These are phyloP conservation scores for Merluccius polli DNA, from an alignment of 2,797 vertebrate genomes.

Conservation along the genomic window DNA sequence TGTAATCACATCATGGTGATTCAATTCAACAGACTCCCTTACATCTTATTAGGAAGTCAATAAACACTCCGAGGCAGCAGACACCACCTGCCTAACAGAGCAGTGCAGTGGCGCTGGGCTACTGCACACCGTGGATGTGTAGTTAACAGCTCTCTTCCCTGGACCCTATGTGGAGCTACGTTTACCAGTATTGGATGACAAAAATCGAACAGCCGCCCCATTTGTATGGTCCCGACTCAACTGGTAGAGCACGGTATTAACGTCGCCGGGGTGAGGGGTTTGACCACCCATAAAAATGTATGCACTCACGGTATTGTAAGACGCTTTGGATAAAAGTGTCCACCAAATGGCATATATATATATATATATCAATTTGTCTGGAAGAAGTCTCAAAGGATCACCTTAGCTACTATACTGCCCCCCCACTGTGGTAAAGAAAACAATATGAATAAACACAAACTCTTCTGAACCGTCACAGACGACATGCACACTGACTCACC, in stretches of 20 bases:
- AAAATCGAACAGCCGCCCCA: not conserved
- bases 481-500: constrained; percentile 64
- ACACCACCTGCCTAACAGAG: not conserved
- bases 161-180: not conserved
- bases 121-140: not conserved
- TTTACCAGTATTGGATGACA: not conserved
- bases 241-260: too few species aligned
- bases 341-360: too few species aligned
- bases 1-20: not conserved
- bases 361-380: too few species aligned
- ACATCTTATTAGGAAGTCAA: constrained; percentile 4
- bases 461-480: not conserved
- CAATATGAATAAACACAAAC: not conserved
- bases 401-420: not conserved
- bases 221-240: too few species aligned
- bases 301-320: too few species aligned
- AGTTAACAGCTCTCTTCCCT: not conserved
- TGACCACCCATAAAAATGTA: too few species aligned
- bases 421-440: not conserved
- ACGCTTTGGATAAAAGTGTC: too few species aligned
- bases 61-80: not conserved
- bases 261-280: too few species aligned
- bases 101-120: not conserved
- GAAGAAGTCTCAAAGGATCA: not conserved
- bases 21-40: constrained; percentile 2